A percentile compares a stretch with the other conserved stretches of the same genome.
Evolutionary conservation across 2,113 vertebrate genomes (phyloP).

Genomic region (Anser cygnoides): DNA sequence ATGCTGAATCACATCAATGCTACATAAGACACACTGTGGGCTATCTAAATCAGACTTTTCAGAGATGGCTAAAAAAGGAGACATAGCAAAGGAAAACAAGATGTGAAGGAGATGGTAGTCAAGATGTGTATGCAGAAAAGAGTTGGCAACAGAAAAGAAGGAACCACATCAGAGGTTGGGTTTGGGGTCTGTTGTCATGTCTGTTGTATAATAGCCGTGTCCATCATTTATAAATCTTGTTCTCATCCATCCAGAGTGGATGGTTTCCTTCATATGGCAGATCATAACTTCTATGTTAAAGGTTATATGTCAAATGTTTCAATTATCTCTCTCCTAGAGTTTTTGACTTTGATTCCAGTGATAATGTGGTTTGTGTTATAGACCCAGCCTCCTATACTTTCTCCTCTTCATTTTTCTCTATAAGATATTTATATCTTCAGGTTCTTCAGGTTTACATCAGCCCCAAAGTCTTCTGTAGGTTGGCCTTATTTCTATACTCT

Average conservation of each 20-base stretch:
- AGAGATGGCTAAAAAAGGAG: background rate
- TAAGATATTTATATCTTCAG: background rate
- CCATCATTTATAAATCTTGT: background rate
- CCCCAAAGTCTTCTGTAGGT: background rate
- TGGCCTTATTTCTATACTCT: background rate
- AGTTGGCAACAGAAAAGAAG: background rate
- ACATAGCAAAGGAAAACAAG: background rate
- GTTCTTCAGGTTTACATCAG: background rate
- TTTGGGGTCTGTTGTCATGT: background rate
- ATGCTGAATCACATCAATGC: background rate
- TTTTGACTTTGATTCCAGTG: conserved; percentile 2
- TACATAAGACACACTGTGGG: rapidly evolving
- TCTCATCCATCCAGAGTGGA: background rate
- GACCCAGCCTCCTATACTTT: background rate
- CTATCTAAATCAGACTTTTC: background rate
- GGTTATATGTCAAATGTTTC: background rate
- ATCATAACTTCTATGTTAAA: background rate
- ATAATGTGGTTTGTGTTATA: background rate
- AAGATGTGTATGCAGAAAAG: background rate
- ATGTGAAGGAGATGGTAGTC: background rate
- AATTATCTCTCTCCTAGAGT: background rate
- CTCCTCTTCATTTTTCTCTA: background rate
- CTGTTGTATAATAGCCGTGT: background rate
- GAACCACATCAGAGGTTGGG: background rate
- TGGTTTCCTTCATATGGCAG: background rate